Conservation (phyloP, 2,797 vertebrate species). For the Scolopax rusticola region DNA sequence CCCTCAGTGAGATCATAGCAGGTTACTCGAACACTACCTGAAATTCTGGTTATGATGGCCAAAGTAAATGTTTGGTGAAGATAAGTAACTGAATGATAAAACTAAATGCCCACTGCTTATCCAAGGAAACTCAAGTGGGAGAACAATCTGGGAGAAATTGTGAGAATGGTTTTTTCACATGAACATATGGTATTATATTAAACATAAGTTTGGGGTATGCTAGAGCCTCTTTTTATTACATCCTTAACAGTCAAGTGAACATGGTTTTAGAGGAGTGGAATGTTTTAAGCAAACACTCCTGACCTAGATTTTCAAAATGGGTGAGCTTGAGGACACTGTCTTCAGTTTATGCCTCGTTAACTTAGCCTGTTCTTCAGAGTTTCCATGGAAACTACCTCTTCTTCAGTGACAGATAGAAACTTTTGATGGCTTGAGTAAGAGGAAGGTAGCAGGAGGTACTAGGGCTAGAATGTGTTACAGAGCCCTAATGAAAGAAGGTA, state of each 20-base stretch:
- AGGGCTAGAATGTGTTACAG: constrained; percentile 12
- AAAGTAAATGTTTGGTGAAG: constrained; percentile 41
- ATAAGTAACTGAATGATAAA: constrained; percentile 9
- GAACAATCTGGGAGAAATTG: background rate
- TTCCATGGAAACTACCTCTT: constrained; percentile 61
- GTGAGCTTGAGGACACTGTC: constrained; percentile 64
- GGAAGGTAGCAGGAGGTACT: constrained; percentile 8
- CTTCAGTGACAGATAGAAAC: constrained; percentile 21
- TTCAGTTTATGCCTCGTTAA: constrained; percentile 59
- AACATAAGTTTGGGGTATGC: background rate
- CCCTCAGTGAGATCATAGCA: background rate
- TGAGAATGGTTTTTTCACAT: background rate
- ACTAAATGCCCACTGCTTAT: background rate
- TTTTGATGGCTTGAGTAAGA: background rate
- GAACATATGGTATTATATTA: background rate
- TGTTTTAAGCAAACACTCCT: constrained; percentile 67
- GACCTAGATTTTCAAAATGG: constrained; percentile 74
- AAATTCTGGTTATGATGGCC: background rate
- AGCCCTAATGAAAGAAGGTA: background rate
- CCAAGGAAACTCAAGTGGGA: background rate
- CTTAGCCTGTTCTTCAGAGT: constrained; percentile 21
- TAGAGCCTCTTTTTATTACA: constrained; percentile 16
- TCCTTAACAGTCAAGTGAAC: constrained; percentile 48
- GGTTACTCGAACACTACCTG: background rate
- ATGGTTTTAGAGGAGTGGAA: constrained; percentile 49